These are phyloP conservation scores for Pyrrhia umbra DNA, from an alignment of 2,888 invertebrate species.

Conservation along the genomic window DNA sequence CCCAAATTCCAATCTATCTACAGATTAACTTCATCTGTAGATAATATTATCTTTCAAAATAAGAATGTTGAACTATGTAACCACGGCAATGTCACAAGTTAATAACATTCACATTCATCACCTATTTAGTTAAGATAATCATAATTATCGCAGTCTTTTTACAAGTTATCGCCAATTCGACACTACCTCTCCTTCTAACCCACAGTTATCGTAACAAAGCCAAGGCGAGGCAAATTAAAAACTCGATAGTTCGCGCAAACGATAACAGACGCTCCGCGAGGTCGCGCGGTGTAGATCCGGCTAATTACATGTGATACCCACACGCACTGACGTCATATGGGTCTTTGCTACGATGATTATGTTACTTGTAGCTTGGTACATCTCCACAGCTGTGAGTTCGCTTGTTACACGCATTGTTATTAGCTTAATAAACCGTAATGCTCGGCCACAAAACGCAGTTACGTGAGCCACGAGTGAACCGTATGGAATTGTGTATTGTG, in stretches of 20 bases:
- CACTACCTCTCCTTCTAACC: conserved; percentile 42
- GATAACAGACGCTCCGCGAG: conserved; percentile 60
- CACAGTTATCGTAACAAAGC: conserved; percentile 57
- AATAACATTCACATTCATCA: too few species aligned
- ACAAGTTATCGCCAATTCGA: conserved; percentile 44
- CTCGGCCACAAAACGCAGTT: conserved; percentile 22
- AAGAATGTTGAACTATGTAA: neutral
- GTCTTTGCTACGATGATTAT: conserved; percentile 53
- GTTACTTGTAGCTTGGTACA: conserved; percentile 44
- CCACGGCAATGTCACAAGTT: too few species aligned
- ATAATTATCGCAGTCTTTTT: conserved; percentile 39
- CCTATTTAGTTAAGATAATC: neutral
- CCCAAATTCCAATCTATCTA: too few species aligned
- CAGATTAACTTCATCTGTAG: too few species aligned
- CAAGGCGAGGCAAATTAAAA: conserved; percentile 61
- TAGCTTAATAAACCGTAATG: conserved; percentile 37
- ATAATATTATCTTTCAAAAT: too few species aligned
- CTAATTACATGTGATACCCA: conserved; percentile 54
- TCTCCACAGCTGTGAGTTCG: conserved; percentile 44
- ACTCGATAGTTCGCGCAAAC: conserved; percentile 48
- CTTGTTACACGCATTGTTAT: conserved; percentile 50
- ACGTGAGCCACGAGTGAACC: neutral
- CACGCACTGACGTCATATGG: conserved; percentile 59
- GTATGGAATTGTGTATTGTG: neutral
- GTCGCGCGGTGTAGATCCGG: conserved; percentile 53